phyloP scores from a whole-genome alignment of 2,113 vertebrate genomes.

The Carollia perspicillata region DNA sequence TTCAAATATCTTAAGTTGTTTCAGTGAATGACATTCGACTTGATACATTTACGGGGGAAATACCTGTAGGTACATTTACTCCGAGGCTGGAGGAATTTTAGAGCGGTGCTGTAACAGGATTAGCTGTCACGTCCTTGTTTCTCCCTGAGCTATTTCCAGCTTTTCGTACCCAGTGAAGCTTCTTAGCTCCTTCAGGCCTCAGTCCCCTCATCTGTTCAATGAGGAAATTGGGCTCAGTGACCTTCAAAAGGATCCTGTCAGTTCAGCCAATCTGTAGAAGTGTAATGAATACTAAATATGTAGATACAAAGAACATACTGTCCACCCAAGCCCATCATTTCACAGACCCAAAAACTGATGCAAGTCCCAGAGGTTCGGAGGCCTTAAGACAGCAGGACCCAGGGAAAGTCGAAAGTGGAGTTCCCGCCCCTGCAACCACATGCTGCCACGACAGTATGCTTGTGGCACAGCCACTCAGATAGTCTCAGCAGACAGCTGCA shows the following conservation, averaged over 20 bases:
- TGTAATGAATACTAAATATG: neutral
- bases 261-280: neutral
- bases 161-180: neutral
- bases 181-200: neutral
- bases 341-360: neutral
- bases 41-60: neutral
- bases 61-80: neutral
- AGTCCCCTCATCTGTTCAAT: neutral
- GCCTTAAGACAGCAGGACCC: neutral
- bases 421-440: neutral
- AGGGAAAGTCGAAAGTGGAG: neutral
- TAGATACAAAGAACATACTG: neutral
- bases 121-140: neutral
- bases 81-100: constrained; percentile 41
- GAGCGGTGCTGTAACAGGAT: neutral
- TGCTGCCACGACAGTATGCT: neutral
- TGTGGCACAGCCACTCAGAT: neutral
- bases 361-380: neutral
- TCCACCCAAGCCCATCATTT: neutral
- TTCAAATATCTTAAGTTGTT: constrained; percentile 43
- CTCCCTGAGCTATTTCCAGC: neutral
- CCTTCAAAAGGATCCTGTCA: neutral
- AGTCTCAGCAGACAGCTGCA: neutral
- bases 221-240: neutral
- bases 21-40: constrained; percentile 17